Percentiles rank a stretch among this genome's conserved stretches.
Conservation (phyloP, 2,797 vertebrate species). For the Phrynocephalus vlangalii region DNA sequence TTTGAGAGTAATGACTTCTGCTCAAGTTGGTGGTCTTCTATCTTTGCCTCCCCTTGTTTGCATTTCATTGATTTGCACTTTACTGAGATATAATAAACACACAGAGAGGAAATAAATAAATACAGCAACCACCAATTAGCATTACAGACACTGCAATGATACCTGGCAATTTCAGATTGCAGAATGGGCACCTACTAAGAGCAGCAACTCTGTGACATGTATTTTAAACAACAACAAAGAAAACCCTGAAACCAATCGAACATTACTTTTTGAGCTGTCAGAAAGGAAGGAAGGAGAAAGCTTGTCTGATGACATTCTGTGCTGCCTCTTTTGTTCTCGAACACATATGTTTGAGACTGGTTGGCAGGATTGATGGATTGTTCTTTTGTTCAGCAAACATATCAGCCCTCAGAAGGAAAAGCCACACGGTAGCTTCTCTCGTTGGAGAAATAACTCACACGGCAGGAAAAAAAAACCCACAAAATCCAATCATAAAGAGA, state of each 20-base stretch:
- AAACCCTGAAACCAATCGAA: background rate
- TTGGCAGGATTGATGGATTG: background rate
- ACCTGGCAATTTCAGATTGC: background rate
- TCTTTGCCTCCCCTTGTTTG: background rate
- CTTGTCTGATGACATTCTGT: background rate
- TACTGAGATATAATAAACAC: background rate
- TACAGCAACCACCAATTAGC: background rate
- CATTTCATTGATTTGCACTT: background rate
- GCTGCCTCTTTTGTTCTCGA: background rate
- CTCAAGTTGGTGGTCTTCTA: background rate
- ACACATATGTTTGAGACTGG: background rate
- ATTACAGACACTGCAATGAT: background rate
- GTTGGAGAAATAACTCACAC: background rate
- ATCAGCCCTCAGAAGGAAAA: background rate
- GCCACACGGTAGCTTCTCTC: background rate
- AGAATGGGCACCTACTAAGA: too few species aligned
- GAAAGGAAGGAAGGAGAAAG: background rate
- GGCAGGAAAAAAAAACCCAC: background rate
- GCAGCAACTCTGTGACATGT: background rate
- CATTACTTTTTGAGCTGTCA: background rate
- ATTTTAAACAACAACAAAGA: background rate
- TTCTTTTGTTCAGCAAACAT: background rate
- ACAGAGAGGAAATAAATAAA: background rate
- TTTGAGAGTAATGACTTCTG: background rate
- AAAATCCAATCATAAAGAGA: background rate